Evolutionary conservation across 2,113 vertebrate genomes (phyloP).

Genomic region (Sapayoa aenigma): DNA sequence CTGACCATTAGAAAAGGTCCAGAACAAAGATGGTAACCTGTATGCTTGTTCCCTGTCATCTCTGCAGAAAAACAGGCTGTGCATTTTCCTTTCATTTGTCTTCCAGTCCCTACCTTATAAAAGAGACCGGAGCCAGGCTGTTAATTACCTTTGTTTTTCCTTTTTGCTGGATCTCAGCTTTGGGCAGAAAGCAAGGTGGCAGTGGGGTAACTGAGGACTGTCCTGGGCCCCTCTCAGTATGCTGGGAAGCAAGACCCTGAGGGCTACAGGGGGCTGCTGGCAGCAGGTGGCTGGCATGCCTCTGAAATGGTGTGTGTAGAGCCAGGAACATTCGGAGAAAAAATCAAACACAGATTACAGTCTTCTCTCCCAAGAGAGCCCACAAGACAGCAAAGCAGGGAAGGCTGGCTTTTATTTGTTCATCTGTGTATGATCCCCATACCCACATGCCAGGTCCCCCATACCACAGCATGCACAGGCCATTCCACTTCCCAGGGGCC

Average conservation of each 20-base stretch:
- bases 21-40: background rate
- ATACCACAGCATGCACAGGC: background rate
- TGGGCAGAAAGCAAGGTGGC: background rate
- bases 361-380: constrained; percentile 27
- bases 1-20: background rate
- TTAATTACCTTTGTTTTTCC: background rate
- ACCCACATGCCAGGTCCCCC: background rate
- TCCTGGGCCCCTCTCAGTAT: background rate
- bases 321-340: background rate
- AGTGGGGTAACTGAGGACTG: background rate
- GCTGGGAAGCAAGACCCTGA: background rate
- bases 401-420: background rate
- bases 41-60: background rate
- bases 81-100: background rate
- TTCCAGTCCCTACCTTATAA: background rate
- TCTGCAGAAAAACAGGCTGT: background rate
- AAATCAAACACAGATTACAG: constrained; percentile 10
- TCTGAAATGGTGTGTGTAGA: background rate
- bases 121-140: background rate
- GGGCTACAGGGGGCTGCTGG: rapidly evolving
- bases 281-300: constrained; percentile 2
- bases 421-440: background rate
- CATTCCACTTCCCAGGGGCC: background rate
- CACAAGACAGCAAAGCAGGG: background rate
- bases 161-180: background rate